Percentiles rank a stretch among this genome's conserved stretches.
These are phyloP conservation scores for Hestina assimilis DNA, from an alignment of 1,140 invertebrate genomes.

Conservation along the genomic window DNA sequence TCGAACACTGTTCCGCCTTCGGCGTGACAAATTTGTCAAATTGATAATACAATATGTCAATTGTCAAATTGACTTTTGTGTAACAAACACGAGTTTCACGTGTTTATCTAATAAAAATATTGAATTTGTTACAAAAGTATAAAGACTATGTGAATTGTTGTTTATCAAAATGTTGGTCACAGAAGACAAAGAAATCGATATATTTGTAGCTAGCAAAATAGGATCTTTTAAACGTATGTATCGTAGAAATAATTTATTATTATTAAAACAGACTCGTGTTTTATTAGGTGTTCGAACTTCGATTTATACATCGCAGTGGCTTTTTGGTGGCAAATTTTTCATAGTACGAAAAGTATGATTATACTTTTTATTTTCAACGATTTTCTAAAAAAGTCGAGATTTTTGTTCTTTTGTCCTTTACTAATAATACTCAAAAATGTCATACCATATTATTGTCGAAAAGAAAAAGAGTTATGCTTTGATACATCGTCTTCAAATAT, in stretches of 20 bases:
- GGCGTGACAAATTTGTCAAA: no score
- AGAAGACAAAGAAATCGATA: constrained; percentile 58
- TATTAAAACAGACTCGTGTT: not conserved
- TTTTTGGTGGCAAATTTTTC: no score
- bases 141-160: constrained; percentile 5
- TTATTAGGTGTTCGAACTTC: constrained; percentile 5
- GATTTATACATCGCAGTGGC: no score
- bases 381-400: no score
- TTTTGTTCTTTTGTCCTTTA: no score
- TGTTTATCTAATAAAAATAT: not conserved
- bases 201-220: constrained; percentile 70
- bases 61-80: not conserved
- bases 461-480: no score
- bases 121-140: not conserved
- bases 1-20: no score
- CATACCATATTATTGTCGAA: no score
- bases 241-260: not conserved
- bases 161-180: constrained; percentile 44
- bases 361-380: no score
- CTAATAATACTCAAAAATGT: no score
- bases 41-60: not conserved
- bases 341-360: no score
- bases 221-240: constrained; percentile 77
- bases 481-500: no score
- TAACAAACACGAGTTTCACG: constrained; percentile 9